Evolutionary conservation across 92 coral and sea anemone genomes (phyloP), one percentile per base, ranked within the genome.

Genomic region (Porites evermanni): DNA sequence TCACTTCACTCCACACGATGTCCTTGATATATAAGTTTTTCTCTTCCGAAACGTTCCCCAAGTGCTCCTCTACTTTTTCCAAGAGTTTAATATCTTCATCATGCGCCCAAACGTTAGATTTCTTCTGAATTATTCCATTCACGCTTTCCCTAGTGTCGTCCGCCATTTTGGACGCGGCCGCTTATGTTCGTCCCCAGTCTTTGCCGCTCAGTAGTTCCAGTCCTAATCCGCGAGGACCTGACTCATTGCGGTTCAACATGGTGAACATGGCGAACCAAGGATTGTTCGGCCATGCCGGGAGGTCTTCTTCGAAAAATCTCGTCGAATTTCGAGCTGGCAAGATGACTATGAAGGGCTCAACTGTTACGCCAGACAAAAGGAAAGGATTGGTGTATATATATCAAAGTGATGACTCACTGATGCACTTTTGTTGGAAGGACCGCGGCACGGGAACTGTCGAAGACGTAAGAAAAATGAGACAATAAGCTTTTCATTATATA

Each of bases 351-450:
- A 95, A 81, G 52, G 97, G 98, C 4, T 91, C 95, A 86, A 97
- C 99, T 54, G 99, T 97, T n/a, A 97, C 99, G 2, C 95, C 99
- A n/a, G 99, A 97, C 80, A 97, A 97, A 82, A 83, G 99, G 70
- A 97, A 95, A 88, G 99, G 98, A 75, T 84, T 80, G 80, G 99
- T 97, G 73, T 97, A 97, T 79, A 92, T 97, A 78, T 91, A 92
- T 76, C 99, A 97, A 74, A 95, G 99, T 76, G 99, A 97, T 20
- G 99, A 97, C 87, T 93, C 98, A 21, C 80, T 97, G 16, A 97
- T 97, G 99, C 99, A 97, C 86, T 97, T 97, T 75, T 97, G 99
- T 70, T 97, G 99, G 99, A 97, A 97, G 68, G 99, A 97, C 83
- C 88, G 99, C 16, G 91, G 92, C 71, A 77, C 94, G 18, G 96